Evolutionary conservation across 2,113 vertebrate genomes (phyloP), one percentile per base, ranked within the genome.

Genomic region (Pycnonotus jocosus): DNA sequence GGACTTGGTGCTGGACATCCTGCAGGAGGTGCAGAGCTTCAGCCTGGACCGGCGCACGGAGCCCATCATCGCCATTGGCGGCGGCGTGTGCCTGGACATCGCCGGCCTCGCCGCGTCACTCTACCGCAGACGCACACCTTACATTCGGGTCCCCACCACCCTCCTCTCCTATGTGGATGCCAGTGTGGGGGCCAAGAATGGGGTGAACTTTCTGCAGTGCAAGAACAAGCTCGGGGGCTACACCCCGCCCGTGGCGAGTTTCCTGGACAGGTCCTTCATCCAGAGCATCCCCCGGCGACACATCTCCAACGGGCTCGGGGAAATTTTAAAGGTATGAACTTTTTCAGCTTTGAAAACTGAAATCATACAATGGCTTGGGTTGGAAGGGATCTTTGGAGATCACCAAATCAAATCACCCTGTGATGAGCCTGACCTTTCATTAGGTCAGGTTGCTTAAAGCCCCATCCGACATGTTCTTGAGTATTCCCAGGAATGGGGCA

Each of bases 161-260:
- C 98, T 98, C 54, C 96, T 98, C 42, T 98, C 98, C 14, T 98
- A 98, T 1, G 97, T 98, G 4, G 98, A 98, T 9, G 98, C 98
- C 56, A 99, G 98, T 0, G 98, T 98, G 21, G 98, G 98, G 24
- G 98, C 98, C 0, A 99, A 99, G 95, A 98, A 97, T 0, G 98
- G 98, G 7, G 98, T 99, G 28, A 98, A 99, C 82, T 99, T 99
- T 50, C 97, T 98, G 47, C 98, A 98, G 84, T 98, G 98, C 60
- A 99, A 98, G 91, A 99, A 98, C 91, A 99, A 98, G 95, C 92
- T 99, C 1, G 98, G 98, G 15, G 94, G 97, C 56, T 99, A 98
- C 90, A 97, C 98, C 0, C 98, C 98, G 0, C 98, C 98, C 0
- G 87, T 95, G 3, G 98, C 98, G 1, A 97, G 97, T 22, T 98